Evolutionary conservation across 2,888 invertebrate species (phyloP), one percentile per base, ranked within the genome.

Genomic region (Eristalinus aeneus): DNA sequence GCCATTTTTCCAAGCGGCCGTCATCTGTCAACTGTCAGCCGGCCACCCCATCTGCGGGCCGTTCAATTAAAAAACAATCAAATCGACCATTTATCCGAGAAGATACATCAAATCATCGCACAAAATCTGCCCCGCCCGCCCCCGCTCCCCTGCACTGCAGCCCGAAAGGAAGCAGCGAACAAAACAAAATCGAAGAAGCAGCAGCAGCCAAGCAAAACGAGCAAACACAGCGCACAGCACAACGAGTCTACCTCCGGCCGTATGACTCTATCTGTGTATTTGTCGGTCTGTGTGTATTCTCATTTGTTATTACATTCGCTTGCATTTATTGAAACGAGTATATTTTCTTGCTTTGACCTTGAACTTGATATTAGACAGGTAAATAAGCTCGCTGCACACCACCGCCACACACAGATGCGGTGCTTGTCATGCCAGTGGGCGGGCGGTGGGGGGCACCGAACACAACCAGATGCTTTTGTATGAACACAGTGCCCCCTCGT

Each of bases 321-420:
- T 82, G 82, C 82, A 82, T 82, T 81, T 73, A 82, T 78, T 77
- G 82, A 86, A 82, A 82, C 86, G 77, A 86, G 86, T 86, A 82
- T 86, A 81, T 86, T 86, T 86, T 86, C 86, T 86, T 77, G 65
- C 65, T 75, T 82, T 87, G 90, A 90, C 90, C 91, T 90, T 90
- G 90, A 90, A 90, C 90, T 90, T 90, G 90, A 91, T 91, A 90
- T 90, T 91, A 91, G 91, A 91, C 90, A 89, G 86, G 86, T 86
- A 86, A 78, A 86, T 86, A 86, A 86, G 76, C 81, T 78, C 54
- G 71, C 20, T 65, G 81, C 75, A 72, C 82, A 76, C 27, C 73
- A 69, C 63, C 69, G 39, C 23, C 65, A 69, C 11, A 27, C 73
- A 36, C 46, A 27, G 67, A 11, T 46, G 11, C n/a, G n/a, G 20